These are phyloP conservation scores for Crypturellus undulatus DNA, from an alignment of 2,113 vertebrate genomes.

Conservation along the genomic window DNA sequence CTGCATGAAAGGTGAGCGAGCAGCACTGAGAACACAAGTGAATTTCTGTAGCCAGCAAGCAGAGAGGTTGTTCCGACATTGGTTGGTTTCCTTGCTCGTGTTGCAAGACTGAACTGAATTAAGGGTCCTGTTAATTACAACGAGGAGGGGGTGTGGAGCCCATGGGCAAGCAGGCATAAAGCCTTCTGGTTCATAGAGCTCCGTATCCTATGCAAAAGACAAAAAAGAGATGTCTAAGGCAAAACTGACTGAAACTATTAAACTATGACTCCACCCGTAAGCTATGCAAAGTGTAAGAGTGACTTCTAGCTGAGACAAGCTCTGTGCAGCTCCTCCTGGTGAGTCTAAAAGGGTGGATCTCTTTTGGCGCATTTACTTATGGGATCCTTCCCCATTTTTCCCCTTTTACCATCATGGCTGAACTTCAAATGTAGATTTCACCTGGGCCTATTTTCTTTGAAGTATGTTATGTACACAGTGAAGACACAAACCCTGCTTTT, in stretches of 20 bases:
- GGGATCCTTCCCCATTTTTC: constrained; percentile 57
- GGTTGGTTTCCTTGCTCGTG: background rate
- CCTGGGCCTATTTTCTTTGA: constrained; percentile 51
- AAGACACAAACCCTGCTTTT: constrained; percentile 61
- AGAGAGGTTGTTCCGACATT: background rate
- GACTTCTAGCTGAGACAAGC: constrained; percentile 73
- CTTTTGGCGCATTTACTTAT: constrained; percentile 20
- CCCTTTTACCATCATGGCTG: constrained; percentile 60
- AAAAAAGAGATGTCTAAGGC: background rate
- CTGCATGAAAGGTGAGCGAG: background rate
- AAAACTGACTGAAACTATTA: constrained; percentile 52
- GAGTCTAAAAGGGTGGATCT: constrained; percentile 56
- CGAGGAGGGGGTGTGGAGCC: background rate
- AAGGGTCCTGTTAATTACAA: background rate
- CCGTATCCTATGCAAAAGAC: background rate
- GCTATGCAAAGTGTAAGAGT: constrained; percentile 54
- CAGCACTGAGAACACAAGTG: background rate
- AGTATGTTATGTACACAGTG: constrained; percentile 63
- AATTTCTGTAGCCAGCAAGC: background rate
- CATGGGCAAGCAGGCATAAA: background rate
- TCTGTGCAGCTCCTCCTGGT: constrained; percentile 47
- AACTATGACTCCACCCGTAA: constrained; percentile 51
- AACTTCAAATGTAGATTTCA: constrained; percentile 68
- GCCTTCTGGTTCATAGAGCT: background rate
- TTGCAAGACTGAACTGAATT: background rate